Base-by-base conservation (phyloP, 2,888 invertebrate species). In the Parnassius orleans region DNA sequence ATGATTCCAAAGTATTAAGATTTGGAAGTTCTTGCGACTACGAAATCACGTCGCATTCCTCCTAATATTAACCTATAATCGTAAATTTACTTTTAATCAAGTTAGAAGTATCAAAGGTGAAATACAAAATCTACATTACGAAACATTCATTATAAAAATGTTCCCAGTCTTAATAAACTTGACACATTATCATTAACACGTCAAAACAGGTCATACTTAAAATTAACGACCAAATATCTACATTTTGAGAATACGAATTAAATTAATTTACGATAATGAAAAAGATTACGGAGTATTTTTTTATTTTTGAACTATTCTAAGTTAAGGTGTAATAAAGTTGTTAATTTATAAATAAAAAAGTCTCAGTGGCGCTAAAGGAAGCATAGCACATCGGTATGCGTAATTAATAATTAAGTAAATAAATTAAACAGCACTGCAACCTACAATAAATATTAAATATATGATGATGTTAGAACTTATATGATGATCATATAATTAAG, bases 201-300 rank as follows among this genome's bases (percentile, higher is more conserved):
- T 82, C 76, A 77, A 76, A 77, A 79, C 77, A 79, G 73, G 76
- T 74, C 74, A 73, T 73, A 76, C 72, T 78, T 75, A 73, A 77
- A 80, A 76, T 66, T 78, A 82, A 82, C 74, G 74, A 72, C 72
- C 67, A 60, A 68, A 66, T 76, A 74, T 72, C 76, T 72, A 76
- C 75, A 78, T 76, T 19, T 73, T 70, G 73, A 68, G 70, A 76
- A 79, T 76, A 73, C 70, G 72, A 67, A 71, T 69, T 71, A 75
- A 72, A 51, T 74, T 76, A 76, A 80, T 64, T 80, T 80, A 80
- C 80, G 75, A 71, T 79, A 79, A 82, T 80, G 66, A 53, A 59
- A 60, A 63, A 71, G 66, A 67, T 71, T 69, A 73, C 67, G 71
- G 33, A 33, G 33, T 65, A 70, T 67, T 76, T 77, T 74, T 74